A percentile compares a stretch with the other conserved stretches of the same genome.
phyloP scores from a whole-genome alignment of 2,113 vertebrate species.

The Maccullochella peelii region DNA sequence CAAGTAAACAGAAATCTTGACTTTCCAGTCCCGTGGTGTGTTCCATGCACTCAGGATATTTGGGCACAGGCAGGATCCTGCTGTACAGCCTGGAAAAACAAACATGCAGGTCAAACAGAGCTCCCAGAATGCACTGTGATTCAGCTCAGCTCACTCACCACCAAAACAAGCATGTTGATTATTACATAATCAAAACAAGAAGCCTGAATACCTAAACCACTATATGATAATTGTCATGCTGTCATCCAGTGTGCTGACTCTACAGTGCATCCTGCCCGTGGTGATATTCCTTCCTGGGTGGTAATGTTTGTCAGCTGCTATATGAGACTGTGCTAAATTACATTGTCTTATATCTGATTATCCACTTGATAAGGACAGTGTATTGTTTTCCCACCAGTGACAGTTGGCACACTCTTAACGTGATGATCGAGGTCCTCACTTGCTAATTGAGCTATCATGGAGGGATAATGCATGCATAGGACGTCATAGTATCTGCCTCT shows the following conservation, averaged over 20 bases:
- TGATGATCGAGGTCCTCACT: conserved; percentile 52
- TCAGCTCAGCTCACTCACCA: conserved; percentile 64
- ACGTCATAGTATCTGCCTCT: conserved; percentile 52
- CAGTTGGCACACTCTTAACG: conserved; percentile 30
- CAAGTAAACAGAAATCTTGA: conserved; percentile 78
- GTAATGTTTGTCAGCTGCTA: conserved; percentile 27
- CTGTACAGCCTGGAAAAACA: conserved; percentile 68
- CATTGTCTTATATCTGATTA: conserved; percentile 57
- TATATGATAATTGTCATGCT: conserved; percentile 68
- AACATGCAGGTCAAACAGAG: conserved; percentile 77
- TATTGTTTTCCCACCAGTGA: conserved; percentile 53
- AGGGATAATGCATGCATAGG: conserved; percentile 47
- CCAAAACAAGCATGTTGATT: conserved; percentile 71
- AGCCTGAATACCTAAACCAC: conserved; percentile 42
- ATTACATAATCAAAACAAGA: conserved; percentile 77
- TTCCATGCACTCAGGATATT: conserved; percentile 67
- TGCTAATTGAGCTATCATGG: conserved; percentile 65
- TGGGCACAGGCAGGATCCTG: conserved; percentile 60
- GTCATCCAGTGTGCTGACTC: conserved; percentile 45
- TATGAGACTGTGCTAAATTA: conserved; percentile 50
- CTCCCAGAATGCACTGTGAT: conserved; percentile 69
- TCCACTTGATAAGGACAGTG: conserved; percentile 41
- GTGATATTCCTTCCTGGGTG: conserved; percentile 34
- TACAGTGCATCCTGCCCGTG: conserved; percentile 40
- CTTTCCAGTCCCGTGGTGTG: conserved; percentile 64